Evolutionary conservation across 2,888 invertebrate species (phyloP).

Genomic region (Creontiades dilutus): DNA sequence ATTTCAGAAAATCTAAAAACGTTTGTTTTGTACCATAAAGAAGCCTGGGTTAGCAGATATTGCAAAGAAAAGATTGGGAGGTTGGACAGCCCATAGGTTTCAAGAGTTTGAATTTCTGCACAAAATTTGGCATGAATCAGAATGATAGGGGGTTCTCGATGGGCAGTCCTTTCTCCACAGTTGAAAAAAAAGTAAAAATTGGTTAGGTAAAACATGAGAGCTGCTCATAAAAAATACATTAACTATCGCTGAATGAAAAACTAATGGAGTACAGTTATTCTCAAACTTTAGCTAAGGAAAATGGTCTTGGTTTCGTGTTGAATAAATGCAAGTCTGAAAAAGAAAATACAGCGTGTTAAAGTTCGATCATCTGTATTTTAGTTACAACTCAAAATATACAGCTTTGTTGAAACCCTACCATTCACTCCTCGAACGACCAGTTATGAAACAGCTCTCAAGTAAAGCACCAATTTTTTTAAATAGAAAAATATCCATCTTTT

Average conservation of each 20-base stretch:
- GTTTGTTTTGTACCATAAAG: too few relatives aligned
- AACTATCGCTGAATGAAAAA: constrained; percentile 16
- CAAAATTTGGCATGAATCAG: not conserved
- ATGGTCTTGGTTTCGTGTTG: constrained; percentile 83
- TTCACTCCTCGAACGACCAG: not conserved
- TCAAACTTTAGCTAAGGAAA: constrained; percentile 79
- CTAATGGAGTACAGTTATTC: constrained; percentile 74
- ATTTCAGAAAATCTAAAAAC: too few relatives aligned
- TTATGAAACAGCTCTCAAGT: constrained; percentile 71
- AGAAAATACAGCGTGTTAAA: constrained; percentile 76
- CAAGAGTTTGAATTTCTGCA: not conserved
- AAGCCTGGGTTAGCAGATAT: too few relatives aligned
- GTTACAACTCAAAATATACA: not conserved
- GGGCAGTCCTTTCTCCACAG: constrained; percentile 31
- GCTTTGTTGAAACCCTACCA: not conserved
- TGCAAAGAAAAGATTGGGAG: not conserved
- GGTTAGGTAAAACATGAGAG: constrained; percentile 75
- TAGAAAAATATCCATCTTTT: not conserved
- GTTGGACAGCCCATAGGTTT: not conserved
- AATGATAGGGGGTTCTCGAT: not conserved
- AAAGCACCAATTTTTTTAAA: too few relatives aligned
- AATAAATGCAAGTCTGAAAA: constrained; percentile 83
- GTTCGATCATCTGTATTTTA: not conserved
- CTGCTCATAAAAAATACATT: constrained; percentile 75
- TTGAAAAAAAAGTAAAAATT: constrained; percentile 11